Evolutionary conservation across 2,113 vertebrate genomes (phyloP).

Genomic region (Lycaon pictus): DNA sequence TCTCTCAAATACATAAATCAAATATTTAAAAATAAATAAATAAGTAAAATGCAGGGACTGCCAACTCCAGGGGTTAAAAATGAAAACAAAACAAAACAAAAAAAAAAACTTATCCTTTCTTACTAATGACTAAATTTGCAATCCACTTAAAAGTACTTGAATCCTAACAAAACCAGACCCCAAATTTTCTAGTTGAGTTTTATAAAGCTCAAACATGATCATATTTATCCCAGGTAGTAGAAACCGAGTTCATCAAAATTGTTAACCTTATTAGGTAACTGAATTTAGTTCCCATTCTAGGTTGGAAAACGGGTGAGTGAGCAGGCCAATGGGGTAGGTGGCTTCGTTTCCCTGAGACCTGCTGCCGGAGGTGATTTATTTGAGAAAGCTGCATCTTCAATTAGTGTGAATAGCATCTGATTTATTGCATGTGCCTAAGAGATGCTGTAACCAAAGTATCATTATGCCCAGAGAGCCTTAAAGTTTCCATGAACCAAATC

Average conservation of each 20-base stretch:
- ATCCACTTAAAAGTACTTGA: background rate
- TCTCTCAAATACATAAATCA: background rate
- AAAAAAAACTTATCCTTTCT: background rate
- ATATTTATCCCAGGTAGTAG: background rate
- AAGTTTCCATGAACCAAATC: background rate
- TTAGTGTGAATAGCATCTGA: slow-evolving; percentile 55
- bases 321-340: background rate
- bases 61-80: background rate
- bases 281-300: slow-evolving; percentile 26
- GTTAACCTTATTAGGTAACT: slow-evolving; percentile 50
- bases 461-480: background rate
- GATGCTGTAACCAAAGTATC: background rate
- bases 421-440: slow-evolving; percentile 27
- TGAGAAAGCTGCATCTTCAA: slow-evolving; percentile 62
- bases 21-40: background rate
- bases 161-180: background rate
- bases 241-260: slow-evolving; percentile 59
- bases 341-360: background rate
- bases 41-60: background rate
- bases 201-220: slow-evolving; percentile 51
- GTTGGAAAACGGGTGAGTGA: background rate
- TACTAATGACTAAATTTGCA: background rate
- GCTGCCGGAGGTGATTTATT: background rate
- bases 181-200: slow-evolving; percentile 40
- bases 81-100: background rate